Evolutionary conservation across 2,113 vertebrate species (phyloP).

Genomic region (Suricata suricatta): DNA sequence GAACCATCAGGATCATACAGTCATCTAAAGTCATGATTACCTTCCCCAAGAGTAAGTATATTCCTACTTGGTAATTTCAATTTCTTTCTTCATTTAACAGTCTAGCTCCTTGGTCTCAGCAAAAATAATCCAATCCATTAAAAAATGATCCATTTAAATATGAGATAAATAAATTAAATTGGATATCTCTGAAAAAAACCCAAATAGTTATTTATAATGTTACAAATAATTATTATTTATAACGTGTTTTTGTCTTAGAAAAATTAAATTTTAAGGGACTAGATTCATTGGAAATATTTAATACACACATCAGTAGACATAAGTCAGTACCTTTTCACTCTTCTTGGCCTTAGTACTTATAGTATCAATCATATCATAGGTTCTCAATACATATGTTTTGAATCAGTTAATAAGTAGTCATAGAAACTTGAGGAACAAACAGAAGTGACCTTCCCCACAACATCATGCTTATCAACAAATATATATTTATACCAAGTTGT

Average conservation of each 20-base stretch:
- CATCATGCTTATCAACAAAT: not conserved
- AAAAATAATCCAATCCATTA: not conserved
- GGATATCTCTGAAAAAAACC: not conserved
- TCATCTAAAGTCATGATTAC: not conserved
- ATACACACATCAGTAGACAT: not conserved
- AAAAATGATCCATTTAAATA: not conserved
- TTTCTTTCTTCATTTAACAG: not conserved
- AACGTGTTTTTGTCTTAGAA: not conserved
- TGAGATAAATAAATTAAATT: not conserved
- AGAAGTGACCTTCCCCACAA: not conserved
- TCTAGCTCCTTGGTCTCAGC: not conserved
- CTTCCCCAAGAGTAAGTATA: conserved; percentile 36
- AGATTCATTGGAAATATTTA: not conserved
- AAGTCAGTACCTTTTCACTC: not conserved
- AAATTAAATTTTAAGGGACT: not conserved
- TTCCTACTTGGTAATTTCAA: not conserved
- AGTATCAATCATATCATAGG: not conserved
- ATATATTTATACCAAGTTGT: not conserved
- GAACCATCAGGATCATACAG: not conserved
- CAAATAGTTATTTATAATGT: not conserved
- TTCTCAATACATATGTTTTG: not conserved
- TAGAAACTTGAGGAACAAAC: not conserved
- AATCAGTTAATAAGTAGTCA: not conserved
- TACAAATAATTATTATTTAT: not conserved
- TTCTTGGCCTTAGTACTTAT: not conserved